Conservation (phyloP, 2,797 vertebrate genomes). For the Rhabdomys pumilio region DNA sequence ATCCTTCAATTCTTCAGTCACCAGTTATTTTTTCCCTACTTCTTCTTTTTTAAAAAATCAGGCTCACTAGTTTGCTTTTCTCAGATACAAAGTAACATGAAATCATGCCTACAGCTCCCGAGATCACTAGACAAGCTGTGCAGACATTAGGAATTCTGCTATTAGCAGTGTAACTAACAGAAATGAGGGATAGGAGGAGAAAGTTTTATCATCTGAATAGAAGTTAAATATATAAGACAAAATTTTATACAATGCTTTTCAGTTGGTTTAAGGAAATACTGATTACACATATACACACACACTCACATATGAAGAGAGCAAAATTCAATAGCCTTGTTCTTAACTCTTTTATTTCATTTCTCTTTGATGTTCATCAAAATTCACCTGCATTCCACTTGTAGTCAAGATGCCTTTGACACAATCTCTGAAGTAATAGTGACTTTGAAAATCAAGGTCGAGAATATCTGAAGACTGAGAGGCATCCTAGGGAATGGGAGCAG, state of each 20-base stretch:
- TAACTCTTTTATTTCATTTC: constrained; percentile 63
- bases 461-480: constrained; percentile 55
- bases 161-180: not conserved
- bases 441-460: constrained; percentile 72
- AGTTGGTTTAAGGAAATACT: constrained; percentile 31
- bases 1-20: not conserved
- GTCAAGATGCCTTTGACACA: constrained; percentile 59
- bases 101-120: not conserved
- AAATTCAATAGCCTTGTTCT: constrained; percentile 48
- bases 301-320: not conserved
- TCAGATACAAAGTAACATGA: not conserved
- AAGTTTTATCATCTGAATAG: constrained; percentile 41
- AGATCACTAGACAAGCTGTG: not conserved
- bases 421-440: constrained; percentile 57
- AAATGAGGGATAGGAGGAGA: constrained; percentile 12
- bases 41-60: not conserved
- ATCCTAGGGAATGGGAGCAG: not conserved
- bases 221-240: constrained; percentile 54
- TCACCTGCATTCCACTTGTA: constrained; percentile 29
- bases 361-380: constrained; percentile 61
- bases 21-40: not conserved
- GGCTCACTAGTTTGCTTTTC: not conserved
- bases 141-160: not conserved
- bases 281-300: no score
- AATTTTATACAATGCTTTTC: constrained; percentile 7